Conservation (phyloP, 2,888 invertebrate species). For the Podotricha telesiphe region DNA sequence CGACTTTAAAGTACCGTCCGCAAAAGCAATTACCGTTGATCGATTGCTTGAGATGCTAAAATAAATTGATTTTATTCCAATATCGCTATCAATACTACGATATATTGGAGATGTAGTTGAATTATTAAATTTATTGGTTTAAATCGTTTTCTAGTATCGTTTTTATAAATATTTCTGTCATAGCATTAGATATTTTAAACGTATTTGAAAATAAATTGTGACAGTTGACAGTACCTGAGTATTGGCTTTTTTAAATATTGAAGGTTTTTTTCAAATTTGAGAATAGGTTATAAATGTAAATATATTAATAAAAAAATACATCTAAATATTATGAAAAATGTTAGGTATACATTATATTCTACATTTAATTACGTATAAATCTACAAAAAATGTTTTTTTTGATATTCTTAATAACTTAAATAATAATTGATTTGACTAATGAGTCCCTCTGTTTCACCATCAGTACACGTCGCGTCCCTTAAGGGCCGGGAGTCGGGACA, state of each 20-base stretch:
- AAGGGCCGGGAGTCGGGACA: constrained; percentile 59
- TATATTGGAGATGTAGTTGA: constrained; percentile 9
- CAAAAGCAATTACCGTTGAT: constrained; percentile 75
- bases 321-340: too few relatives aligned
- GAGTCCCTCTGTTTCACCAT: constrained; percentile 41
- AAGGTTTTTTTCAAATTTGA: too few relatives aligned
- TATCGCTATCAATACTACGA: constrained; percentile 33
- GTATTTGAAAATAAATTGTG: too few relatives aligned
- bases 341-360: too few relatives aligned
- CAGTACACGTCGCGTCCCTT: constrained; percentile 57
- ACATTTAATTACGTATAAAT: too few relatives aligned
- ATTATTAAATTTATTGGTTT: constrained; percentile 34
- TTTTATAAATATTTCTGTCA: too few relatives aligned
- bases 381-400: too few relatives aligned
- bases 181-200: background rate
- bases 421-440: background rate
- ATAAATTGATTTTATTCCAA: constrained; percentile 50
- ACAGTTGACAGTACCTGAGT: too few relatives aligned
- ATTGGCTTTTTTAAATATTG: too few relatives aligned
- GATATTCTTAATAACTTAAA: background rate
- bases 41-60: constrained; percentile 56
- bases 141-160: constrained; percentile 40
- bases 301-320: too few relatives aligned
- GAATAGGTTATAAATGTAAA: too few relatives aligned
- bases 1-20: constrained; percentile 81